Conservation (phyloP, 2,888 invertebrate species). For the Incurvaria masculella region DNA sequence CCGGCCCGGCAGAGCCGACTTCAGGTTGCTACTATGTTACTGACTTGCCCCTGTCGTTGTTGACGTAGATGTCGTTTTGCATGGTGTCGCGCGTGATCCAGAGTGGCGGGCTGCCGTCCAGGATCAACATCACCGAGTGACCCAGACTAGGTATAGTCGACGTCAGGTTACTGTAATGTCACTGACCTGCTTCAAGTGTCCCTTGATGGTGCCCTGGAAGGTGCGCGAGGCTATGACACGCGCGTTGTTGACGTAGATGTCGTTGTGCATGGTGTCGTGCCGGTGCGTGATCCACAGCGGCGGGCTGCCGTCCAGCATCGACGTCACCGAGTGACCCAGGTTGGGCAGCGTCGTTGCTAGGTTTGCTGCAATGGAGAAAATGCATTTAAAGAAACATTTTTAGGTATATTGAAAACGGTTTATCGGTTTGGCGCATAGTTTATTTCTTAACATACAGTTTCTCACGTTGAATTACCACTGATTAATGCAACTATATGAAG, state of each 20-base stretch:
- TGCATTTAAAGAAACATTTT: no score
- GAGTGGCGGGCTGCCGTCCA: slow-evolving; percentile 81
- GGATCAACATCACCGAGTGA: slow-evolving; percentile 69
- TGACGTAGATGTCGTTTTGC: slow-evolving; percentile 77
- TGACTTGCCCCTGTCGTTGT: slow-evolving; percentile 83
- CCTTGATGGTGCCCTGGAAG: slow-evolving; percentile 56
- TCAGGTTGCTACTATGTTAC: no score
- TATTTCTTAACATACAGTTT: no score
- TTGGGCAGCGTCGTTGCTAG: slow-evolving; percentile 67
- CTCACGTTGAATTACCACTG: no score
- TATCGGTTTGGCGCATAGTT: no score
- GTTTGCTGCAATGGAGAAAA: slow-evolving; percentile 65
- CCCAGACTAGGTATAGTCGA: slow-evolving; percentile 66
- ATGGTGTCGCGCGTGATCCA: slow-evolving; percentile 71
- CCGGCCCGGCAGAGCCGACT: no score
- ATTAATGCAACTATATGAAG: no score
- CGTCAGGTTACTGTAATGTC: slow-evolving; percentile 64
- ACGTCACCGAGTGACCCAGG: slow-evolving; percentile 67
- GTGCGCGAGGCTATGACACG: slow-evolving; percentile 68
- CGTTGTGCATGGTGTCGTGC: slow-evolving; percentile 59
- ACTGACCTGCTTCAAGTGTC: slow-evolving; percentile 56
- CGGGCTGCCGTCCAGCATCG: slow-evolving; percentile 81
- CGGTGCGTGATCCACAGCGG: slow-evolving; percentile 79
- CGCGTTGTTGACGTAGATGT: slow-evolving; percentile 86
- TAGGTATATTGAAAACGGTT: no score